A percentile compares a stretch with the other conserved stretches of the same genome.
Conservation (phyloP, 2,113 vertebrate species). For the Siphamia tubifer region DNA sequence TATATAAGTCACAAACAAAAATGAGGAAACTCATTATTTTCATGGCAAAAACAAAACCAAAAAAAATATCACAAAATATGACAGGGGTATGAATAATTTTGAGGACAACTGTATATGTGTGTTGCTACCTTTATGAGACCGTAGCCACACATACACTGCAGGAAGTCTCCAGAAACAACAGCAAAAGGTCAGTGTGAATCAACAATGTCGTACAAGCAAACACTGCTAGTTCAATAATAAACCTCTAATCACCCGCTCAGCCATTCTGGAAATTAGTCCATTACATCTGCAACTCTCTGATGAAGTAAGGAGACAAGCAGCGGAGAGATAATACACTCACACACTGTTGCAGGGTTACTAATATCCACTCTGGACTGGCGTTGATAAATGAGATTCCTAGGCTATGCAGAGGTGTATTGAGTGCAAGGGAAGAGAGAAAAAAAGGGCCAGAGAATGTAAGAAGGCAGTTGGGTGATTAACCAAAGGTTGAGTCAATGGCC, state of each 20-base stretch:
- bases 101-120: background rate
- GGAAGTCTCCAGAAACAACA: background rate
- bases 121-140: background rate
- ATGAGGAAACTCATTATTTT: too few species aligned
- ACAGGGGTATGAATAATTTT: too few species aligned
- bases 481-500: constrained; percentile 54
- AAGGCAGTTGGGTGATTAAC: constrained; percentile 64
- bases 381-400: constrained; percentile 72
- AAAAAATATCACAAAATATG: too few species aligned
- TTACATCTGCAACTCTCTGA: constrained; percentile 45
- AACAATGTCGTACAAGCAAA: constrained; percentile 37
- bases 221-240: constrained; percentile 3
- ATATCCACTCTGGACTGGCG: constrained; percentile 59
- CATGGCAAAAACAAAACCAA: too few species aligned
- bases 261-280: constrained; percentile 56
- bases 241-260: constrained; percentile 46
- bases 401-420: constrained; percentile 65
- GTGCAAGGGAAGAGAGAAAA: constrained; percentile 41
- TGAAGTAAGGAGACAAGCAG: constrained; percentile 57
- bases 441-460: constrained; percentile 49
- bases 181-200: constrained; percentile 42
- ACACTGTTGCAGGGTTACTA: constrained; percentile 50
- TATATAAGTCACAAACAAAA: too few species aligned
- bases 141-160: background rate
- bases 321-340: constrained; percentile 62